Evolutionary conservation across 1,140 invertebrate species (phyloP).

Genomic region (Drosophila pectinifera): DNA sequence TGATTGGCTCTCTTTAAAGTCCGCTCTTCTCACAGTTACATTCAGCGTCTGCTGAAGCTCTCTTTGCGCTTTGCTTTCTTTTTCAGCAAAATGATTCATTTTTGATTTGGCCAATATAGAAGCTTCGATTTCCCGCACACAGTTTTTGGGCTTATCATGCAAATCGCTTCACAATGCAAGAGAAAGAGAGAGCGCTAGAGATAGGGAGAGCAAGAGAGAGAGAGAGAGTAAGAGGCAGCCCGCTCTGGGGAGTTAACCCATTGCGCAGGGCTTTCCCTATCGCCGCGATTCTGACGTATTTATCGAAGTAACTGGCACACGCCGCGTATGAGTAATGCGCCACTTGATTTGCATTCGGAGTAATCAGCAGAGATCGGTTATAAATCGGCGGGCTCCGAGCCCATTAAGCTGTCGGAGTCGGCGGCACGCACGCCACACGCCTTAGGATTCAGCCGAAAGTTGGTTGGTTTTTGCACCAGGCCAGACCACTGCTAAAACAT

Average conservation of each 20-base stretch:
- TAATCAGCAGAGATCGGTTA: constrained; percentile 10
- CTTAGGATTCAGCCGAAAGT: constrained; percentile 30
- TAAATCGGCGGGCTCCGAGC: constrained; percentile 18
- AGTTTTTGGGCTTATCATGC: background rate
- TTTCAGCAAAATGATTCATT: constrained; percentile 6
- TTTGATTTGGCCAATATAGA: background rate
- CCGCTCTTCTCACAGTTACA: background rate
- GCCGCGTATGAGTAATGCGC: constrained; percentile 61
- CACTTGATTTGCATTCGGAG: constrained; percentile 16
- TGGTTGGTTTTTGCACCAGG: constrained; percentile 30
- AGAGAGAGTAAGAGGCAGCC: background rate
- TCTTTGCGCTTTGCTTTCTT: background rate
- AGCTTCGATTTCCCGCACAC: constrained; percentile 1
- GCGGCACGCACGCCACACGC: constrained; percentile 52
- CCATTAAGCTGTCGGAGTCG: constrained; percentile 55
- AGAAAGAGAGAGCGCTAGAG: background rate
- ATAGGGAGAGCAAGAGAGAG: too few relatives aligned
- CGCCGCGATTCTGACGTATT: constrained; percentile 6
- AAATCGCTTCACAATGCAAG: background rate
- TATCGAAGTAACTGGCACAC: constrained; percentile 13
- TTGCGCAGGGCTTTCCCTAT: constrained; percentile 16
- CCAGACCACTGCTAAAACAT: constrained; percentile 42
- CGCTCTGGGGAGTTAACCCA: constrained; percentile 22
- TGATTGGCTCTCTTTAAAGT: constrained; percentile 2
- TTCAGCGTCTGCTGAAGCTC: background rate